A percentile compares a stretch with the other conserved stretches of the same genome.
Evolutionary conservation across 2,888 invertebrate genomes (phyloP).

Genomic region (Ophraella communa): DNA sequence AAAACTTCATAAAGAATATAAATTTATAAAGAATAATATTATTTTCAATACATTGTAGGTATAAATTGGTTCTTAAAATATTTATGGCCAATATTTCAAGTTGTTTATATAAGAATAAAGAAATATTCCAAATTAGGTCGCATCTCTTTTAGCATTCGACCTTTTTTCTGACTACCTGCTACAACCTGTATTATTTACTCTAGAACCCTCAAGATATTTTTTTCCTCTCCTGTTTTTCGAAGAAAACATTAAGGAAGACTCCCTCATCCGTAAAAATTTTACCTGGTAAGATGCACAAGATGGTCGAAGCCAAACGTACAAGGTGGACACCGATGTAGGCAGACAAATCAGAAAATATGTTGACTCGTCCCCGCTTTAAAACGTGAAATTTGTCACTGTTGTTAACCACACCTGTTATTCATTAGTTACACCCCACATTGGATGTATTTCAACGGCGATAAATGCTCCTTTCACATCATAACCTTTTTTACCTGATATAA

Average conservation of each 20-base stretch:
- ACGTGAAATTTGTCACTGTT: not conserved
- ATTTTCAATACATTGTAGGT: too few relatives aligned
- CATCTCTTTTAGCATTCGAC: not conserved
- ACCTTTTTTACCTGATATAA: conserved; percentile 3
- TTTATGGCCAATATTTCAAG: too few relatives aligned
- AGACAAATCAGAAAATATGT: too few relatives aligned
- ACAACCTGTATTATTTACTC: not conserved
- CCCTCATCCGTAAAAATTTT: conserved; percentile 22
- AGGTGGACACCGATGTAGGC: too few relatives aligned
- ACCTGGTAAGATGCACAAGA: conserved; percentile 12
- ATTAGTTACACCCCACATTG: not conserved
- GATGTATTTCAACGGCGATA: not conserved
- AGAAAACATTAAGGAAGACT: conserved; percentile 11
- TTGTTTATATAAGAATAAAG: too few relatives aligned
- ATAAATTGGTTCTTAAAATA: too few relatives aligned
- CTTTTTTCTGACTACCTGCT: not conserved
- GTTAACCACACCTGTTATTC: not conserved
- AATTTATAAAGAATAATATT: too few relatives aligned
- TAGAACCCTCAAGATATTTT: conserved; percentile 9
- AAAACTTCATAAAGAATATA: too few relatives aligned
- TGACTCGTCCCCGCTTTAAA: not conserved
- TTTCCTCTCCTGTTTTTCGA: not conserved
- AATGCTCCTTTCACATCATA: not conserved
- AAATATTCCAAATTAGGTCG: not conserved
- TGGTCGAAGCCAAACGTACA: not conserved